Evolutionary conservation across 2,797 vertebrate species (phyloP).

Genomic region (Pangasius krempfi): DNA sequence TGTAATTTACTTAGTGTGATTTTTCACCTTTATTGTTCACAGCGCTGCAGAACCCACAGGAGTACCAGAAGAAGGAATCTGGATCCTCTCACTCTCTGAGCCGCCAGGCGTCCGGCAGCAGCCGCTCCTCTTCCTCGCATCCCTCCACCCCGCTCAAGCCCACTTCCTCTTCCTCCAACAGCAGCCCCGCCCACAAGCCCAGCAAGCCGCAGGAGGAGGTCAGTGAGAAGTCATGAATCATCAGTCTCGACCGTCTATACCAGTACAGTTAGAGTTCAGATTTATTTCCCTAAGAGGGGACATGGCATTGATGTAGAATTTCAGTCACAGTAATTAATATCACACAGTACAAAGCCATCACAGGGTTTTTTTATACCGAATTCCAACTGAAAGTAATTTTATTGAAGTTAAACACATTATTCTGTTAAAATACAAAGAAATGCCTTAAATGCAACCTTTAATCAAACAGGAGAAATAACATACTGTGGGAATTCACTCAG

Average conservation of each 20-base stretch:
- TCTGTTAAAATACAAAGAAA: background rate
- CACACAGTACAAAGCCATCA: background rate
- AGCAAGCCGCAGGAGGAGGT: constrained; percentile 55
- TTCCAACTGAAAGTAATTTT: background rate
- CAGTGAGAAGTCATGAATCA: constrained; percentile 9
- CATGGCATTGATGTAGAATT: background rate
- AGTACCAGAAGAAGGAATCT: constrained; percentile 91
- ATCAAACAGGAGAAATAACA: background rate
- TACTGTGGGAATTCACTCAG: background rate
- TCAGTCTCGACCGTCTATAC: background rate
- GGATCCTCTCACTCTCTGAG: constrained; percentile 78
- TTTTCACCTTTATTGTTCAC: background rate
- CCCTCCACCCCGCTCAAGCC: constrained; percentile 56
- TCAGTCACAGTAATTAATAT: background rate
- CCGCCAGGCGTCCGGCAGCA: constrained; percentile 78
- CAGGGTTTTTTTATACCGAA: background rate
- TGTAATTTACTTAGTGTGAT: background rate
- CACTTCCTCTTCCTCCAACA: constrained; percentile 48
- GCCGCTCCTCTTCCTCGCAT: constrained; percentile 57
- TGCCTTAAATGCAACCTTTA: background rate
- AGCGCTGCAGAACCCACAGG: constrained; percentile 96
- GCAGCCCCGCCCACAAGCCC: constrained; percentile 56
- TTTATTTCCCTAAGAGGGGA: background rate
- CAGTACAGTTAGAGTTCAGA: background rate
- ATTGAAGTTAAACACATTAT: background rate